Evolutionary conservation across 2,888 invertebrate species (phyloP), one percentile per base, ranked within the genome.

Genomic region (Drosophila prostipennis): DNA sequence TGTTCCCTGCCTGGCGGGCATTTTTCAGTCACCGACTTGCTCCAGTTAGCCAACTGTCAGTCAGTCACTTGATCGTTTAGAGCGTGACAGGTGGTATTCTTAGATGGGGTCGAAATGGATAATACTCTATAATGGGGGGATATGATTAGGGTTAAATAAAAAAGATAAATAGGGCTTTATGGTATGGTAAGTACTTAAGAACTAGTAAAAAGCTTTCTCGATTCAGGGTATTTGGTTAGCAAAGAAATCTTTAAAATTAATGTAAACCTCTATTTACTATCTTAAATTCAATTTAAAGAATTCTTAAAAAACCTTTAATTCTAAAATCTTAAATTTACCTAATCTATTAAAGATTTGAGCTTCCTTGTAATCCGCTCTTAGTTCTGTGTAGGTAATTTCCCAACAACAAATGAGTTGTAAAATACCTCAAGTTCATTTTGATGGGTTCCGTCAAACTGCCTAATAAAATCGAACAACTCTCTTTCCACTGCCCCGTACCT

Each of bases 11-110:
- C 67, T 51, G 69, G 36, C 63, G 76, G 79, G 74, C 70, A 63
- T 51, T 65, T 87, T 55, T 54, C 46, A 76, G 68, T 55, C 64
- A 57, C 26, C 60, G 52, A 73, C 76, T 68, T 71, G 69, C 63
- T 86, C 69, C 54, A 84, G 81, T 79, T 80, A 61, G 64, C 42
- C 39, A 55, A 42, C 65, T 54, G 63, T 56, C 71, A 63, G 55
- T 51, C 46, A 42, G 71, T 65, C 57, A 84, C 71, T 69, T 78
- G 81, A 87, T 80, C 75, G 58, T 60, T 71, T 45, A 52, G 42
- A 54, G 65, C 46, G 42, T 72, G 61, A 72, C 68, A 68, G 68
- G 59, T 52, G 32, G 46, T 26, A 16, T 37, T 39, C 23, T 36
- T 6, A 39, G n/a, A 34, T 37, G 19, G 26, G 6, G 6, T 26